These are phyloP conservation scores for Aegithalos caudatus DNA, from an alignment of 2,113 vertebrate genomes.

Conservation along the genomic window DNA sequence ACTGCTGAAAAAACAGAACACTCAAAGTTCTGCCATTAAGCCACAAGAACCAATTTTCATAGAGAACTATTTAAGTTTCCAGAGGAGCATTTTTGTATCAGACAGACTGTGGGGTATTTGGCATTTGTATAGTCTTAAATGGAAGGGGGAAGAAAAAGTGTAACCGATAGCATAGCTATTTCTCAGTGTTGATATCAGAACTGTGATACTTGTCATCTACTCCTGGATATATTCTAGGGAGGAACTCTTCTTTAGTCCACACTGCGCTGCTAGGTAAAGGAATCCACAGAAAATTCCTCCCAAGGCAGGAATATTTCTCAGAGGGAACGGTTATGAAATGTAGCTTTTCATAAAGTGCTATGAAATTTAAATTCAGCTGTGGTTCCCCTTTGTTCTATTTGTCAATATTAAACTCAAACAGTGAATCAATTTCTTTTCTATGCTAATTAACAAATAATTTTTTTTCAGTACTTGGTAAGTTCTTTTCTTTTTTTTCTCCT, in stretches of 20 bases:
- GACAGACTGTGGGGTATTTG: slow-evolving; percentile 7
- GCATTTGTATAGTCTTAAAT: slow-evolving; percentile 11
- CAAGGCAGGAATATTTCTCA: not conserved
- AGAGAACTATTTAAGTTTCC: slow-evolving; percentile 36
- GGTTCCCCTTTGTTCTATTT: not conserved
- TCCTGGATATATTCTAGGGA: not conserved
- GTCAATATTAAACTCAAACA: not conserved
- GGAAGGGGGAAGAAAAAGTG: not conserved
- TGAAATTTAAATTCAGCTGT: not conserved
- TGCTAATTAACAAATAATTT: not conserved
- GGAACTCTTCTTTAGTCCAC: not conserved
- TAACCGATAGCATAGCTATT: not conserved
- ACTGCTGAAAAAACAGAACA: slow-evolving; percentile 14
- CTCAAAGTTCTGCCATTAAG: slow-evolving; percentile 42
- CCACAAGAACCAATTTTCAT: slow-evolving; percentile 44
- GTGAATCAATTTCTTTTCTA: not conserved
- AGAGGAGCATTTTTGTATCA: slow-evolving; percentile 10
- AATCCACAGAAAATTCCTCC: not conserved
- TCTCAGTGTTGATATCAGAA: not conserved
- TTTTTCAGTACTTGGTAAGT: not conserved
- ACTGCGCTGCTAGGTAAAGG: not conserved
- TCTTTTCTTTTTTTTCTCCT: not conserved
- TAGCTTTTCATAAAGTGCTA: not conserved
- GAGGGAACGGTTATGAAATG: not conserved
- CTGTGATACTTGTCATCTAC: not conserved